These are phyloP conservation scores for Passer montanus DNA, from an alignment of 2,113 vertebrate species.

Conservation along the genomic window DNA sequence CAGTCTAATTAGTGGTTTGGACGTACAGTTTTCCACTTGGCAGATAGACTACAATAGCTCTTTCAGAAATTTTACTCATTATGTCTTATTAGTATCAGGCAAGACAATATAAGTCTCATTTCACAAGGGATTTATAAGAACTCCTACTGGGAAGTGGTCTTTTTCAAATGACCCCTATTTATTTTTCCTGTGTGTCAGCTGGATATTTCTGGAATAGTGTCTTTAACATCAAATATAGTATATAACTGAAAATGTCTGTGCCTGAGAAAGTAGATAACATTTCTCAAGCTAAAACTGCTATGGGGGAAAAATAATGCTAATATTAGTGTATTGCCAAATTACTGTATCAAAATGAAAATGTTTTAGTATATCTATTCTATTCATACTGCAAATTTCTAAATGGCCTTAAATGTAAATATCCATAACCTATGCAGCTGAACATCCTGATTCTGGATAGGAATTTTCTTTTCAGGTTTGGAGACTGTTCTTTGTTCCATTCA, in stretches of 20 bases:
- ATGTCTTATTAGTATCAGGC: conserved; percentile 48
- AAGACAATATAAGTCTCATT: conserved; percentile 30
- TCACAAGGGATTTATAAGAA: conserved; percentile 29
- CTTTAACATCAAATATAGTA: background rate
- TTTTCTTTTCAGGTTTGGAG: background rate
- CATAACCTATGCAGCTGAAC: background rate
- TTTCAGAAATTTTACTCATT: conserved; percentile 47
- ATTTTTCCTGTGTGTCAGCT: background rate
- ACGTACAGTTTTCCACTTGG: conserved; percentile 33
- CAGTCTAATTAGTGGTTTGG: conserved; percentile 43
- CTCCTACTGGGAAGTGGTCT: background rate
- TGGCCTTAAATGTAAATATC: background rate
- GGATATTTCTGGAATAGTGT: background rate
- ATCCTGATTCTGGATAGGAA: background rate
- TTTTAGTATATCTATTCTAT: background rate
- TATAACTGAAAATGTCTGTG: background rate
- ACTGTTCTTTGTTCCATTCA: accelerated
- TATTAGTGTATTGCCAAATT: background rate
- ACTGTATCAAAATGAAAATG: background rate
- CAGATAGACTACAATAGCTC: conserved; percentile 28
- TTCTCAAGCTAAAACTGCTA: background rate
- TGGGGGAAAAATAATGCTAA: background rate
- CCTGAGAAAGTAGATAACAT: background rate
- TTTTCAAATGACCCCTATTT: background rate
- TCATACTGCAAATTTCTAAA: background rate